A percentile compares a stretch with the other conserved stretches of the same genome.
These are phyloP conservation scores for Uropetala carovei DNA, from an alignment of 2,888 invertebrate genomes.

Conservation along the genomic window DNA sequence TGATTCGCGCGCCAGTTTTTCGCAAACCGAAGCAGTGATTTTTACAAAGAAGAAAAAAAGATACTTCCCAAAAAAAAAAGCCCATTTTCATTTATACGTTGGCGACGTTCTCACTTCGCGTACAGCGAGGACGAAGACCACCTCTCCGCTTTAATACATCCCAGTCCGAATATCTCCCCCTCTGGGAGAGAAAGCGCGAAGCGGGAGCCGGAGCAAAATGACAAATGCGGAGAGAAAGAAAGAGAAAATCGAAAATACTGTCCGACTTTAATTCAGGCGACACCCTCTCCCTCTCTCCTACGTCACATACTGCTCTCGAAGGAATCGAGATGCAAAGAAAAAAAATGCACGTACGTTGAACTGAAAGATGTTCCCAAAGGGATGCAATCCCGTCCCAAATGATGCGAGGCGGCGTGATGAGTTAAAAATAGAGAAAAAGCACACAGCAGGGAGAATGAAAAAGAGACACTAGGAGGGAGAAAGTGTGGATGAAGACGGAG, in stretches of 20 bases:
- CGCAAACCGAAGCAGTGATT: neutral
- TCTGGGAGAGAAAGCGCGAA: neutral
- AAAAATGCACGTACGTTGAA: neutral
- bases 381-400: slow-evolving; percentile 2
- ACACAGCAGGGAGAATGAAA: neutral
- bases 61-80: neutral
- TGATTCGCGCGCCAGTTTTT: neutral
- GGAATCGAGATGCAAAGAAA: neutral
- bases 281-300: neutral
- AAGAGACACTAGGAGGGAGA: neutral
- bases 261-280: neutral
- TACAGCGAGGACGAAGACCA: neutral
- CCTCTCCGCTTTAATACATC: neutral
- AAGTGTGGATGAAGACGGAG: neutral
- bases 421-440: neutral
- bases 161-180: slow-evolving; percentile 8
- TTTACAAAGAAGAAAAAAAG: neutral
- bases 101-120: neutral
- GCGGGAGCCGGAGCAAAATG: neutral
- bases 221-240: neutral
- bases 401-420: slow-evolving; percentile 14
- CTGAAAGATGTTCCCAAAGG: neutral
- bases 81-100: neutral
- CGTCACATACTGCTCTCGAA: neutral
- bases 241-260: neutral